Conservation (phyloP, 2,888 invertebrate species). For the Andrena trimmerana region DNA sequence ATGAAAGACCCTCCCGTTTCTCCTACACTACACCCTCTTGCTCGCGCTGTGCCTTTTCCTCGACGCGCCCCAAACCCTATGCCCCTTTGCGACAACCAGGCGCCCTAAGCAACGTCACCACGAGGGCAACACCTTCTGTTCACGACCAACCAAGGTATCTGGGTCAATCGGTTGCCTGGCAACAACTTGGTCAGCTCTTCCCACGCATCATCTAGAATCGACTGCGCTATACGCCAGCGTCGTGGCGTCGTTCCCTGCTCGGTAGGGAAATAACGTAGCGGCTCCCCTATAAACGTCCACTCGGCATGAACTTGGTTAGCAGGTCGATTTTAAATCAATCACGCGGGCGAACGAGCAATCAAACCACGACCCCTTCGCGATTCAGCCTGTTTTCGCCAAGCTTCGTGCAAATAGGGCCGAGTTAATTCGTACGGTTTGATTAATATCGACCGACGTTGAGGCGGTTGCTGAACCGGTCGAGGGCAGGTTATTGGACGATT, state of each 20-base stretch:
- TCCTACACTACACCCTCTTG: not conserved
- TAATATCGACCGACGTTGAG: not conserved
- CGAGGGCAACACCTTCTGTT: slow-evolving; percentile 51
- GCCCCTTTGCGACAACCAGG: slow-evolving; percentile 52
- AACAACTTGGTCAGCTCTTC: slow-evolving; percentile 74
- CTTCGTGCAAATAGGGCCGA: not conserved
- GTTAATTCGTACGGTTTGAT: slow-evolving; percentile 3
- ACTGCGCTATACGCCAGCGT: slow-evolving; percentile 33
- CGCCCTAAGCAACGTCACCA: slow-evolving; percentile 60
- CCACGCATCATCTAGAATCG: slow-evolving; percentile 73
- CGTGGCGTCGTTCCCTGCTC: slow-evolving; percentile 19
- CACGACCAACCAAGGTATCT: slow-evolving; percentile 69
- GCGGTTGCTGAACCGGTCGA: not conserved
- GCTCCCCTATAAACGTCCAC: not conserved
- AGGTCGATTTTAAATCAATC: slow-evolving; percentile 42
- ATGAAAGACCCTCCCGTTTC: not conserved
- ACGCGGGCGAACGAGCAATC: slow-evolving; percentile 36
- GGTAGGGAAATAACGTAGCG: slow-evolving; percentile 35
- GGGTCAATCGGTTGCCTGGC: slow-evolving; percentile 80
- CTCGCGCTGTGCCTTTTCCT: not conserved
- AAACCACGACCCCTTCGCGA: slow-evolving; percentile 13
- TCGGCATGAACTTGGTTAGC: not conserved
- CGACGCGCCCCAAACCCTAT: slow-evolving; percentile 1
- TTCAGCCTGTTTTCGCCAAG: not conserved
- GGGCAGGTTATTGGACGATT: not conserved